These are phyloP conservation scores for Dasypogon diadema DNA, from an alignment of 2,888 invertebrate genomes.

Conservation along the genomic window DNA sequence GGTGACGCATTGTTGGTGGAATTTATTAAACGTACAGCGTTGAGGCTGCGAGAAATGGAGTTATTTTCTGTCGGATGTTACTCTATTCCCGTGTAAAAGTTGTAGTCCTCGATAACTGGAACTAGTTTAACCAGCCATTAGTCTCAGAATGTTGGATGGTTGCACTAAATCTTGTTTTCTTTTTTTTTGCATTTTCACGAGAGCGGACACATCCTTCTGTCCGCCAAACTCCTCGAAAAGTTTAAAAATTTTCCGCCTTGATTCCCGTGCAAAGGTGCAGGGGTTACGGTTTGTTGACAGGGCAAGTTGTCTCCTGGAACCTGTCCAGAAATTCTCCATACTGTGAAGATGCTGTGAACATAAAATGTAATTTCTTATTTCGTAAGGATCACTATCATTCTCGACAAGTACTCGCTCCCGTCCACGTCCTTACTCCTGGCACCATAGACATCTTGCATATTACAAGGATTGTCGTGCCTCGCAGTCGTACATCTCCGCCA, in stretches of 20 bases:
- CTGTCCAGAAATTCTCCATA: slow-evolving; percentile 20
- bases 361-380: slow-evolving; percentile 37
- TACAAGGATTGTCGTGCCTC: background rate
- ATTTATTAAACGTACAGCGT: slow-evolving; percentile 1
- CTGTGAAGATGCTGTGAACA: background rate
- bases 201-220: too few species aligned
- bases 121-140: too few species aligned
- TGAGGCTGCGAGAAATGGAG: too few species aligned
- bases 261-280: background rate
- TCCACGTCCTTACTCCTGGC: background rate
- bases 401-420: background rate
- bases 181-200: too few species aligned
- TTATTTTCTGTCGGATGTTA: too few species aligned
- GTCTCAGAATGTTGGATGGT: too few species aligned
- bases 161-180: too few species aligned
- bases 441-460: slow-evolving; percentile 22
- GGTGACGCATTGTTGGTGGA: slow-evolving; percentile 20
- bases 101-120: too few species aligned
- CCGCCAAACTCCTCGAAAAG: too few species aligned
- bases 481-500: slow-evolving; percentile 2
- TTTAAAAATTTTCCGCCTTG: slow-evolving; percentile 21
- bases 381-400: slow-evolving; percentile 24
- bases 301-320: slow-evolving; percentile 33
- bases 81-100: too few species aligned
- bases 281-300: slow-evolving; percentile 42